phyloP scores from a whole-genome alignment of 2,888 invertebrate species.

The Piscicola geometra region DNA sequence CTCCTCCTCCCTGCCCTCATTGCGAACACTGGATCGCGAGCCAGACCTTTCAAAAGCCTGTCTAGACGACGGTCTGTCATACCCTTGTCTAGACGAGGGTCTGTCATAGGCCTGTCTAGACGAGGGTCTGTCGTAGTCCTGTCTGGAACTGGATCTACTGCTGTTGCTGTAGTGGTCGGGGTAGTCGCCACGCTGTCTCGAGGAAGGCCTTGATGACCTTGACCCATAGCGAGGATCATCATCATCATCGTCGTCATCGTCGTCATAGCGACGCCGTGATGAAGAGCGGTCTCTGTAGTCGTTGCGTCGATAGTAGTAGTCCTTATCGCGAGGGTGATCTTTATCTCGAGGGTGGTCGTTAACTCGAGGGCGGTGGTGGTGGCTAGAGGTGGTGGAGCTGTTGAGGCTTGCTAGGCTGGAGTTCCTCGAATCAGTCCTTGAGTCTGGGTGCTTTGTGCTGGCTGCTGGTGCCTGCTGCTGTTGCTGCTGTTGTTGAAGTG shows the following conservation, averaged over 20 bases:
- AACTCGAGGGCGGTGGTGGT: not conserved
- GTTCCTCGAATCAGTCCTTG: not conserved
- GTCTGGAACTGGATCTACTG: not conserved
- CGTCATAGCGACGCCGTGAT: constrained; percentile 6
- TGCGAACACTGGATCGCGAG: too few species aligned
- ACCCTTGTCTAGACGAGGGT: not conserved
- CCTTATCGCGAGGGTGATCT: not conserved
- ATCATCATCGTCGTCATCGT: not conserved
- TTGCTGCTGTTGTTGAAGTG: not conserved
- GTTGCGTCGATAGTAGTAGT: not conserved
- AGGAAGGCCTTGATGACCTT: not conserved
- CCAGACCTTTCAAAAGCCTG: not conserved
- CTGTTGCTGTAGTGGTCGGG: not conserved
- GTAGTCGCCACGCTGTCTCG: not conserved
- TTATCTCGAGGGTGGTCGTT: not conserved
- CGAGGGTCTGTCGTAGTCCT: not conserved
- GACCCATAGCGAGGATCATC: not conserved
- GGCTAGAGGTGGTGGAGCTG: not conserved
- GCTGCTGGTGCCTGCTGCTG: not conserved
- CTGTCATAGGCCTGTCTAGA: not conserved
- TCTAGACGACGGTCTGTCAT: not conserved
- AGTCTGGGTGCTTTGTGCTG: not conserved
- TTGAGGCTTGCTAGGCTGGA: not conserved
- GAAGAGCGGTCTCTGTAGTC: not conserved
- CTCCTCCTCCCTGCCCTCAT: not conserved